Conservation (phyloP, 2,113 vertebrate species). For the Sardina pilchardus region DNA sequence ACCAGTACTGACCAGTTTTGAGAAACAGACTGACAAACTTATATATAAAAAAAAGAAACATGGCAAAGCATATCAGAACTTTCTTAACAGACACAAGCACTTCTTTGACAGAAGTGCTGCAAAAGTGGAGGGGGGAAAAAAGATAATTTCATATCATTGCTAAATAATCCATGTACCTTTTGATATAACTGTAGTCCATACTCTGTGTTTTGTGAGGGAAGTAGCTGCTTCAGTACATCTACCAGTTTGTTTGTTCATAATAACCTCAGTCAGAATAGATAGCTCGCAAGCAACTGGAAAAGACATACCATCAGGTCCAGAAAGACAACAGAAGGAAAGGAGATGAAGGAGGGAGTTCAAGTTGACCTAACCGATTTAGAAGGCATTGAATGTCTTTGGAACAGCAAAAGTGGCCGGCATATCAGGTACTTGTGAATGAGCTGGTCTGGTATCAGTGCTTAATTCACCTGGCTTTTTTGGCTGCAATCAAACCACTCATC, state of each 20-base stretch:
- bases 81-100: constrained; percentile 5
- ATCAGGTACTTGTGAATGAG: constrained; percentile 22
- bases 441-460: constrained; percentile 40
- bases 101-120: constrained; percentile 11
- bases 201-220: not conserved
- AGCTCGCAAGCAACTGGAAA: not conserved
- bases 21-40: not conserved
- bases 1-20: not conserved
- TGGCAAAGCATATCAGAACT: not conserved
- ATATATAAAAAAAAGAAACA: not conserved
- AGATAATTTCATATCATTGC: not conserved
- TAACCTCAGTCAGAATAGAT: not conserved
- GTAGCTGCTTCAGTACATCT: not conserved
- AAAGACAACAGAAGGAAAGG: not conserved
- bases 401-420: not conserved
- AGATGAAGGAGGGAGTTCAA: constrained; percentile 34
- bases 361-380: not conserved
- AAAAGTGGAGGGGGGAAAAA: not conserved
- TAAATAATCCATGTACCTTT: not conserved
- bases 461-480: constrained; percentile 15
- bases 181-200: not conserved
- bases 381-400: constrained; percentile 5
- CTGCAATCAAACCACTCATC: not conserved
- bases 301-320: not conserved
- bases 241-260: not conserved